Base-by-base conservation (phyloP, 2,113 vertebrate species). In the Xiphias gladius region DNA sequence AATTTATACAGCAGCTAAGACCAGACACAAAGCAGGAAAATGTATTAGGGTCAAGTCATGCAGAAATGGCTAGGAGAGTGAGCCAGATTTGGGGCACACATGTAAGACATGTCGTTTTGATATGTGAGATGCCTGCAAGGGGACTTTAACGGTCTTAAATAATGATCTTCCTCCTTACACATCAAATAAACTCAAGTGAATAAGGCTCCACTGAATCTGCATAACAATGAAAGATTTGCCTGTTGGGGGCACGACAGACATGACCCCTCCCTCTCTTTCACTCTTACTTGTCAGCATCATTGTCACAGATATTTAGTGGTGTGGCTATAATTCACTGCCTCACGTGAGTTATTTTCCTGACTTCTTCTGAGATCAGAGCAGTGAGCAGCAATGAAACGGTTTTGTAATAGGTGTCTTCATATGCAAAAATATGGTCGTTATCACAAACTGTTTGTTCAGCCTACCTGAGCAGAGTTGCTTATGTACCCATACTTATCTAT, bases 21-120 rank as follows among this genome's bases (percentile, higher is more conserved):
- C 41, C 55, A 90, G 89, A 84, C 87, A 87, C 82, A 88, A 87
- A 83, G 91, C 87, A 88, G 84, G 78, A 86, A 89, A 91, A 92
- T 87, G 86, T 89, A 93, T 93, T 90, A 85, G 86, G 89, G 91
- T 94, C 90, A 93, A 89, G 85, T 87, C 67, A 35, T 41, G 82
- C 84, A 83, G 87, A 92, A 87, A 87, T n/a, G 63, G 82, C 81
- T 74, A 6, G 57, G 65, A 86, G 75, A 83, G 65, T 35, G 65
- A 84, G 76, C 43, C 76, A 86, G 63, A 91, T 90, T 89, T 88
- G 69, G 89, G 88, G 74, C 86, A 90, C 73, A 67, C 64, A 28
- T 92, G 83, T 80, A 79, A 72, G 70, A 74, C 72, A 75, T 78
- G 76, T 46, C 9, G n/a, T 83, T 77, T 82, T 69, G 78, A 81